phyloP scores from a whole-genome alignment of 2,113 vertebrate genomes.

The Atrichornis clamosus region DNA sequence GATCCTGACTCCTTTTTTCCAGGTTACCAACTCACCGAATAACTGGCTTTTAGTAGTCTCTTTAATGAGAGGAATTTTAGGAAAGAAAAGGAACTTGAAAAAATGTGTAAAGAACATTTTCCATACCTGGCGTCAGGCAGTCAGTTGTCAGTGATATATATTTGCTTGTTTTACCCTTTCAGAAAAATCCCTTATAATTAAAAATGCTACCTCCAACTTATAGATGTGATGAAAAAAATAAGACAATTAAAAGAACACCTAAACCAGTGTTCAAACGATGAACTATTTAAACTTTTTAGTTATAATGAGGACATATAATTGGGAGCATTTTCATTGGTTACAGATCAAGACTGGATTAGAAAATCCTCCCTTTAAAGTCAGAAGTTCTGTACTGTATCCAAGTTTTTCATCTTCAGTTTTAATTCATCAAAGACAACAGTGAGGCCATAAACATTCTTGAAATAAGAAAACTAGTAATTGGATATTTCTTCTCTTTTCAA shows the following conservation, averaged over 20 bases:
- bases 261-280: neutral
- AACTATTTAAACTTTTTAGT: neutral
- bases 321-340: neutral
- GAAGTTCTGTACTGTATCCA: neutral
- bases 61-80: neutral
- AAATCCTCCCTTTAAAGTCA: neutral
- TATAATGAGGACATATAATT: neutral
- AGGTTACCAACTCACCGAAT: neutral
- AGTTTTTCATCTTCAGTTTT: conserved; percentile 1
- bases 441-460: neutral
- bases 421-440: neutral
- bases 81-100: neutral
- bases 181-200: neutral
- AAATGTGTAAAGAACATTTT: neutral
- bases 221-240: neutral
- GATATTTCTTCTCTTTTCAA: neutral
- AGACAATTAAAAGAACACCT: neutral
- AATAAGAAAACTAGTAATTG: neutral
- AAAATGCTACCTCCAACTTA: neutral
- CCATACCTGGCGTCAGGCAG: neutral
- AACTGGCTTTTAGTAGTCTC: neutral
- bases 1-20: neutral
- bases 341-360: neutral
- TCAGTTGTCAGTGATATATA: neutral
- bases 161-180: neutral